Evolutionary conservation across 2,888 invertebrate species (phyloP), one percentile per base, ranked within the genome.

Genomic region (Seladonia tumulorum): DNA sequence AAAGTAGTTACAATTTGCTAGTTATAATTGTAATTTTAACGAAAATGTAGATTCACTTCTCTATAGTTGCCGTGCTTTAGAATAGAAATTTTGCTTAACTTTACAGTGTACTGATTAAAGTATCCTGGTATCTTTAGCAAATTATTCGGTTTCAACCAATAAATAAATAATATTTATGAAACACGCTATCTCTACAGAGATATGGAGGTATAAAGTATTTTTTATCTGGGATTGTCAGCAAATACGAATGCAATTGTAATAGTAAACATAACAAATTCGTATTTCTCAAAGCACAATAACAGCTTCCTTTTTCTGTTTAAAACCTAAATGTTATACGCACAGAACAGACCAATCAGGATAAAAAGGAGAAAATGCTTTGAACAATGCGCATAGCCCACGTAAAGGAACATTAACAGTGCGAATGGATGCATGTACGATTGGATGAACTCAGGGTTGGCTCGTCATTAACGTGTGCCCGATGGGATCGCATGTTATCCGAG

Each of bases 401-500:
- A 71, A 66, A 79, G n/a, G 16, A 76, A 63, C 45, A 86, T 79
- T 45, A 18, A 39, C 14, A 66, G 73, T 47, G 53, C 16, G 35
- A 72, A 66, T 42, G 70, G 70, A 35, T 53, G 73, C 16, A 22
- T 63, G 60, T 63, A 70, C 12, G 68, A 85, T 72, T 45, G 72
- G 42, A 86, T 45, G 74, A 76, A 39, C 71, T 42, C 66, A 49
- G 60, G 76, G 73, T 79, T 82, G 60, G 66, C 53, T 60, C 39
- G 78, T 84, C 81, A 85, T 88, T 87, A 85, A 85, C 81, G 83
- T 76, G 83, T 74, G 75, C 81, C 79, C 82, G 82, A 70, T 68
- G 71, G 39, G 63, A 73, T 87, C 73, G 29, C 74, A 70, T 39
- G 86, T 82, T 78, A 82, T 73, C 71, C 42, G 57, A 73, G 81